Conservation (phyloP, 2,888 invertebrate genomes). For the Sclerodermus sp. region DNA sequence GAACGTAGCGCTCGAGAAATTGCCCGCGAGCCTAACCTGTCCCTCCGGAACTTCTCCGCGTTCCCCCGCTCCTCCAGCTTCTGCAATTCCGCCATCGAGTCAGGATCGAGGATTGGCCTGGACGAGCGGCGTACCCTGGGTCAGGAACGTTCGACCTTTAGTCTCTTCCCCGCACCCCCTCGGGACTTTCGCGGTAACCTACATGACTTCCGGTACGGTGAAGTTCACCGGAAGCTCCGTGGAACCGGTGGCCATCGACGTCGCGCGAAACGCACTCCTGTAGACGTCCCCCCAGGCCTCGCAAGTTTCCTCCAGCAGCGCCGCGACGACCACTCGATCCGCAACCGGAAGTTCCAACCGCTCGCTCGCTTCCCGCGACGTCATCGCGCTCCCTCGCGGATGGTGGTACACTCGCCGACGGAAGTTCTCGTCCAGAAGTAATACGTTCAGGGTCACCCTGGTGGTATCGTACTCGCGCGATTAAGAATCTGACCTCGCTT, state of each 20-base stretch:
- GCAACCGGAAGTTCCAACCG: slow-evolving; percentile 9
- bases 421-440: too few relatives aligned
- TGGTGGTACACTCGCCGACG: too few relatives aligned
- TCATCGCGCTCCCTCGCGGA: too few relatives aligned
- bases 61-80: slow-evolving; percentile 17
- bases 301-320: slow-evolving; percentile 39
- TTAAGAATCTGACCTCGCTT: too few relatives aligned
- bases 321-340: slow-evolving; percentile 30
- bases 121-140: too few relatives aligned
- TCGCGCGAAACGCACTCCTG: slow-evolving; percentile 6
- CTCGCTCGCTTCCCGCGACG: too few relatives aligned
- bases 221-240: not conserved
- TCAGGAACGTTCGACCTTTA: too few relatives aligned
- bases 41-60: slow-evolving; percentile 24
- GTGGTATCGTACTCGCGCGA: too few relatives aligned
- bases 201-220: not conserved
- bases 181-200: not conserved
- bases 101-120: slow-evolving; percentile 2
- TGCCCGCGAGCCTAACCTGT: slow-evolving; percentile 20
- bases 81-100: slow-evolving; percentile 13
- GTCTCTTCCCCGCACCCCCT: too few relatives aligned
- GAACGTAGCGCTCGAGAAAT: too few relatives aligned
- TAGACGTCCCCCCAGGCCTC: slow-evolving; percentile 45
- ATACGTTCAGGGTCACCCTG: too few relatives aligned
- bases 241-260: too few relatives aligned